phyloP scores from a whole-genome alignment of 2,113 vertebrate species.

The Syrmaticus mikado region DNA sequence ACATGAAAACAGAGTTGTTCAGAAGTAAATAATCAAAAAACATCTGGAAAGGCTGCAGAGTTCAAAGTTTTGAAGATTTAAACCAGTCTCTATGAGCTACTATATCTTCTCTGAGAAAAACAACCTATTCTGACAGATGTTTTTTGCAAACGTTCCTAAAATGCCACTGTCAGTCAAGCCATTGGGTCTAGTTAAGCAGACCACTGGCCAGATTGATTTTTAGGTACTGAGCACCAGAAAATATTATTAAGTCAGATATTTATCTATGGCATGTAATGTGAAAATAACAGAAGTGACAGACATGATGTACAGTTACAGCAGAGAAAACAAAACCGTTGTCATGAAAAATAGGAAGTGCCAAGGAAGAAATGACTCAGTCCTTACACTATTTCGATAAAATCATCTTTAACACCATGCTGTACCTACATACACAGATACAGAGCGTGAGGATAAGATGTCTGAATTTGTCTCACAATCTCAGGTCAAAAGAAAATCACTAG shows the following conservation, averaged over 20 bases:
- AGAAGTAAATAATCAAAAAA: not conserved
- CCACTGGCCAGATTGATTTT: not conserved
- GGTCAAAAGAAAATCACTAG: slow-evolving; percentile 3
- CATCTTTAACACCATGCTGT: not conserved
- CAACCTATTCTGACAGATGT: not conserved
- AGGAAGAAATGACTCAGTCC: not conserved
- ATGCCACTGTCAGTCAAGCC: not conserved
- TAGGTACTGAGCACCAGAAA: not conserved
- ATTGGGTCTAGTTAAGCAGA: not conserved
- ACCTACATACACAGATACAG: not conserved
- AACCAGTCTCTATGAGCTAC: not conserved
- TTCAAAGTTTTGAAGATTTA: not conserved
- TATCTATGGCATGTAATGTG: not conserved
- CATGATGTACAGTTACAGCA: not conserved
- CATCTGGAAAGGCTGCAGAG: not conserved
- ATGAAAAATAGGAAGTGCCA: not conserved
- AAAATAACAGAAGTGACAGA: not conserved
- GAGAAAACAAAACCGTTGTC: slow-evolving; percentile 11
- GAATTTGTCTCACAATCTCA: not conserved
- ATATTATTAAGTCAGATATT: not conserved
- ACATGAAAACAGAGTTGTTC: not conserved
- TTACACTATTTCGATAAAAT: not conserved
- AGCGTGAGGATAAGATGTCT: not conserved
- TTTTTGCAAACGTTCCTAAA: not conserved
- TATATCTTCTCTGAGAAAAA: not conserved